Evolutionary conservation across 2,797 vertebrate genomes (phyloP).

Genomic region (Cryptoprocta ferox): DNA sequence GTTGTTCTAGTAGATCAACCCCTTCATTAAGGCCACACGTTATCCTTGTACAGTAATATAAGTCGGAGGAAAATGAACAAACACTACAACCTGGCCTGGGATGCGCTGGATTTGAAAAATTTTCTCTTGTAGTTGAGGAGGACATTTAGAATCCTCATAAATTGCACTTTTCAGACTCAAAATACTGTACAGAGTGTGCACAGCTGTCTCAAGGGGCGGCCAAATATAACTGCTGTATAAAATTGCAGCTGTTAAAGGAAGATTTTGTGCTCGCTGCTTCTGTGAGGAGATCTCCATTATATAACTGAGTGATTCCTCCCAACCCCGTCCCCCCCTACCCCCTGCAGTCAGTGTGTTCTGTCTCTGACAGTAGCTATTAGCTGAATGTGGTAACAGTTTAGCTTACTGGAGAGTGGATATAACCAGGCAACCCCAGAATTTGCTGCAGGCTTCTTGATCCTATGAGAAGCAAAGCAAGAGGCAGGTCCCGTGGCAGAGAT

Average conservation of each 20-base stretch:
- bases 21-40: rapidly evolving
- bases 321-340: neutral
- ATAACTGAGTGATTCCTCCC: neutral
- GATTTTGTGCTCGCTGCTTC: neutral
- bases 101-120: neutral
- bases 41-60: neutral
- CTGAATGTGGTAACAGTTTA: neutral
- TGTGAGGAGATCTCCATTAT: constrained; percentile 33
- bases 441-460: neutral
- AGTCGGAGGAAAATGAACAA: neutral
- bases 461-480: neutral
- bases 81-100: neutral
- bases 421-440: neutral
- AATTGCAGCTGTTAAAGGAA: neutral
- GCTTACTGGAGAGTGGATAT: neutral
- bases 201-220: neutral
- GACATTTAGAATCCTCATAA: neutral
- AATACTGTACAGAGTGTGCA: neutral
- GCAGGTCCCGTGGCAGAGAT: neutral
- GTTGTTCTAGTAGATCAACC: neutral
- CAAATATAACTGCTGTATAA: constrained; percentile 1
- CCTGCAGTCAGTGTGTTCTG: neutral
- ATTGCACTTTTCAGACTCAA: neutral
- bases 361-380: neutral
- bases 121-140: neutral